A percentile compares a stretch with the other conserved stretches of the same genome.
Evolutionary conservation across 1,140 invertebrate genomes (phyloP).

Genomic region (Ditylenchus dipsaci): DNA sequence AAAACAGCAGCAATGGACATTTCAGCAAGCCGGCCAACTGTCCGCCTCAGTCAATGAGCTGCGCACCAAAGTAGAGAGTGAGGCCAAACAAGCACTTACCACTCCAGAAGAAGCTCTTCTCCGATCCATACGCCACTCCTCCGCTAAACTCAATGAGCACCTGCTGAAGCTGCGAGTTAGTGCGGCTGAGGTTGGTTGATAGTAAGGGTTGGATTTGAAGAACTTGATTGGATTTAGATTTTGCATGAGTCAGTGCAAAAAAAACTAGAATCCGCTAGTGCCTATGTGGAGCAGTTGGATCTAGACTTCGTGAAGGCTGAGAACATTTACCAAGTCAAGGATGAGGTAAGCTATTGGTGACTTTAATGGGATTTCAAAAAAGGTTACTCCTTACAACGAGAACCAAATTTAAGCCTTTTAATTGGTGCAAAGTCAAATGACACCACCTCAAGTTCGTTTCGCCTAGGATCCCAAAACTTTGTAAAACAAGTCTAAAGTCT

Average conservation of each 20-base stretch:
- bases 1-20: conserved; percentile 28
- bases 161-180: conserved; percentile 5
- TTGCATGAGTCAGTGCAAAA: neutral
- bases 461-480: too few relatives aligned
- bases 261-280: neutral
- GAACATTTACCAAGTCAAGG: neutral
- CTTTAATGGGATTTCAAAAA: too few relatives aligned
- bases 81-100: conserved; percentile 12
- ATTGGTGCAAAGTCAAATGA: too few relatives aligned
- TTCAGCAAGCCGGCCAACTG: conserved; percentile 19
- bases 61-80: conserved; percentile 20
- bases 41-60: conserved; percentile 14
- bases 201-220: neutral
- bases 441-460: too few relatives aligned
- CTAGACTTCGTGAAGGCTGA: neutral
- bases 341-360: neutral
- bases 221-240: neutral
- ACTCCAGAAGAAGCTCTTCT: conserved; percentile 25
- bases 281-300: neutral
- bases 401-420: too few relatives aligned
- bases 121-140: conserved; percentile 17
- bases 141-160: conserved; percentile 17
- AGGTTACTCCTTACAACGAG: too few relatives aligned
- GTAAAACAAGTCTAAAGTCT: too few relatives aligned
- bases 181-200: neutral